Evolutionary conservation across 1,140 invertebrate species (phyloP).

Genomic region (Micrasema longulum): DNA sequence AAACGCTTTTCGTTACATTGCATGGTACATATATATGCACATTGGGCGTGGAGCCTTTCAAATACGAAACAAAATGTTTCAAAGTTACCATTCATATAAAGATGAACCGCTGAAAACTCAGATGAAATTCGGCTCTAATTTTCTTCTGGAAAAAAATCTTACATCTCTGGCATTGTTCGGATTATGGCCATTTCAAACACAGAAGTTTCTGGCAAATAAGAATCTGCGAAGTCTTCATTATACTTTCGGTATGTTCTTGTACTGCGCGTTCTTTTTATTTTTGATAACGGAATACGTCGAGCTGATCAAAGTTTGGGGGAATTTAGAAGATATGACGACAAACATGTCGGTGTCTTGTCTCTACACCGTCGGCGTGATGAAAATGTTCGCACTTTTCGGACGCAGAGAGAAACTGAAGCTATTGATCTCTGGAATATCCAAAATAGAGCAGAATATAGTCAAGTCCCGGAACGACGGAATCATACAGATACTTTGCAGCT

Average conservation of each 20-base stretch:
- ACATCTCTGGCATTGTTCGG: slow-evolving; percentile 48
- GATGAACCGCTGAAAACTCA: neutral
- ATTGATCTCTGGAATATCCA: slow-evolving; percentile 40
- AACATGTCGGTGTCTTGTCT: slow-evolving; percentile 53
- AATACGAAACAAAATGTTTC: too few species aligned
- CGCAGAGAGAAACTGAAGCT: slow-evolving; percentile 39
- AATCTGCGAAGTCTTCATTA: slow-evolving; percentile 38
- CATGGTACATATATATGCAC: too few species aligned
- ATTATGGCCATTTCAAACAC: slow-evolving; percentile 49
- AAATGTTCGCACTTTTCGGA: slow-evolving; percentile 49
- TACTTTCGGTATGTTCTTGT: slow-evolving; percentile 34
- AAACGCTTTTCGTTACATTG: too few species aligned
- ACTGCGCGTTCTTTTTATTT: slow-evolving; percentile 48
- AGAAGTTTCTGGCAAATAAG: slow-evolving; percentile 45
- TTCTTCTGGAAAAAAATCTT: slow-evolving; percentile 47
- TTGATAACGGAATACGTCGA: slow-evolving; percentile 53
- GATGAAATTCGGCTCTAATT: slow-evolving; percentile 2
- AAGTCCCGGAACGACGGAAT: slow-evolving; percentile 28
- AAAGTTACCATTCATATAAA: neutral
- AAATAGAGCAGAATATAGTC: slow-evolving; percentile 46
- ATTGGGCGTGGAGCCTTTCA: too few species aligned
- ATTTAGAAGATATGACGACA: slow-evolving; percentile 53
- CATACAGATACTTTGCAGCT: slow-evolving; percentile 32
- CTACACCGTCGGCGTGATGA: slow-evolving; percentile 49
- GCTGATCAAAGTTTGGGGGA: slow-evolving; percentile 49